A percentile compares a stretch with the other conserved stretches of the same genome.
These are phyloP conservation scores for Eudemis profundana DNA, from an alignment of 2,888 invertebrate species.

Conservation along the genomic window DNA sequence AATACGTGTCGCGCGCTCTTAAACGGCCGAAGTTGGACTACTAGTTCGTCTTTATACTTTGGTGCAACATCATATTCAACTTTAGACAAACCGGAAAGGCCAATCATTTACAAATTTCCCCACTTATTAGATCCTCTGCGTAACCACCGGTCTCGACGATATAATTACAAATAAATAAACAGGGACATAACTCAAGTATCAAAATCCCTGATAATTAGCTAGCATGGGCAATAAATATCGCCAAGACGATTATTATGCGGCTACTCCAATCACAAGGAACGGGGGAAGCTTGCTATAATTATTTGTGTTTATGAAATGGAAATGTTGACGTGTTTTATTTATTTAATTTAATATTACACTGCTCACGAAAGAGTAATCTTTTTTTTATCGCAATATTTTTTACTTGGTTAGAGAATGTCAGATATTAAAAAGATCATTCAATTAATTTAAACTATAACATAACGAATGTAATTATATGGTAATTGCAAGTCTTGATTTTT, in stretches of 20 bases:
- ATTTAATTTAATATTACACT: no score
- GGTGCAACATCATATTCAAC: no score
- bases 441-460: no score
- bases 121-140: conserved; percentile 27
- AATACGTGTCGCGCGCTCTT: no score
- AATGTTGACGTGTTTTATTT: conserved; percentile 21
- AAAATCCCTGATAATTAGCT: conserved; percentile 83
- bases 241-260: conserved; percentile 79
- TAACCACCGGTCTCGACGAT: conserved; percentile 33
- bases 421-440: no score
- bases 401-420: no score
- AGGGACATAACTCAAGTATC: conserved; percentile 80
- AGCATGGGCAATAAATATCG: conserved; percentile 77
- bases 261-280: conserved; percentile 74
- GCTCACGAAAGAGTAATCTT: no score
- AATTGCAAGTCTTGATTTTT: no score
- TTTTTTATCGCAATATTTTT: no score
- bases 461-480: no score
- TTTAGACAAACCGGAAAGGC: not conserved
- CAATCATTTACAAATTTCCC: conserved; percentile 27
- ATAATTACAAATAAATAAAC: conserved; percentile 68
- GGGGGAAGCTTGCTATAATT: conserved; percentile 20
- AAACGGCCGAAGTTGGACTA: no score
- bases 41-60: no score
- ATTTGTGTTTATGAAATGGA: conserved; percentile 24